phyloP scores from a whole-genome alignment of 2,888 invertebrate genomes.

The Piscicola geometra region DNA sequence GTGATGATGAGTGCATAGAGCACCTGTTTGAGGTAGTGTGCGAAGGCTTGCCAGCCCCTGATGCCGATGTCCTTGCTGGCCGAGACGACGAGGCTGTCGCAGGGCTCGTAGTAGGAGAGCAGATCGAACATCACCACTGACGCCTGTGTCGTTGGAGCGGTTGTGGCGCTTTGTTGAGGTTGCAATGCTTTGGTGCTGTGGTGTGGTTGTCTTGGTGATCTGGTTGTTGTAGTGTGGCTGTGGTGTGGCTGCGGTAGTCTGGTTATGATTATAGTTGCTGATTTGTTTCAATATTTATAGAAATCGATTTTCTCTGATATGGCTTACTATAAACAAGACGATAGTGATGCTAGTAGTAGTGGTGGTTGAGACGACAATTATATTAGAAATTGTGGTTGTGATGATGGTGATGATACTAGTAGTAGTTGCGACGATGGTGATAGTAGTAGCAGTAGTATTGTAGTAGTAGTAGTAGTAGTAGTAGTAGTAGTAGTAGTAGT shows the following conservation, averaged over 20 bases:
- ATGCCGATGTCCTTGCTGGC: conserved; percentile 71
- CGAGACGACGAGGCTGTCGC: conserved; percentile 70
- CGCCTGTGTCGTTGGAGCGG: conserved; percentile 53
- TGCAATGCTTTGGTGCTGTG: too few relatives aligned
- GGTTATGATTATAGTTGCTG: not conserved
- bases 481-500: conserved; percentile 9
- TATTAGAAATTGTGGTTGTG: too few relatives aligned
- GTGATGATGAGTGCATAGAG: not conserved
- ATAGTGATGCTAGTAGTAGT: too few relatives aligned
- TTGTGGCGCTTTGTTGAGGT: not conserved
- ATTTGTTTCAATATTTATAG: not conserved
- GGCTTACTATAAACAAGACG: too few relatives aligned
- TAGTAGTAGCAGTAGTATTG: conserved; percentile 9
- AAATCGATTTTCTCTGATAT: not conserved
- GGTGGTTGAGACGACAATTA: too few relatives aligned
- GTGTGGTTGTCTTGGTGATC: not conserved
- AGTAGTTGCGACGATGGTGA: not conserved
- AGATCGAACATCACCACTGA: conserved; percentile 79
- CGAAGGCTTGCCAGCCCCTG: conserved; percentile 78
- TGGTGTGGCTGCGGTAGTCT: not conserved
- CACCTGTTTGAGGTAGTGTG: conserved; percentile 73
- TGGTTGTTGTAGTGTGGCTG: not conserved
- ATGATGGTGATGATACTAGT: too few relatives aligned
- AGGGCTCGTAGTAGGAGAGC: conserved; percentile 85
- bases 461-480: conserved; percentile 9